Conservation (phyloP, 2,113 vertebrate species). For the Okapia johnstoni region DNA sequence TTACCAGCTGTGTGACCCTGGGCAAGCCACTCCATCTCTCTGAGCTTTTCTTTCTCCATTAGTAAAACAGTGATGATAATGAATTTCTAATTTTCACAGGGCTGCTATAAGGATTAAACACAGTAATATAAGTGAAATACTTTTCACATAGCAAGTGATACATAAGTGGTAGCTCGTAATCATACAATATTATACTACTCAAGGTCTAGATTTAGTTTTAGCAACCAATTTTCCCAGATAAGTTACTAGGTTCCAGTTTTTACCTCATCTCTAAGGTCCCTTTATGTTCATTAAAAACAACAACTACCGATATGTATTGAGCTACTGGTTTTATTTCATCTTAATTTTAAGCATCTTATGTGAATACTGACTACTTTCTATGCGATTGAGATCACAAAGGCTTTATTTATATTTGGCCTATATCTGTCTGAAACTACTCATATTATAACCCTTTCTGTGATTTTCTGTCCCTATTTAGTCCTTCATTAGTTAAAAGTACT, state of each 20-base stretch:
- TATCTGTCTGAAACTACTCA: background rate
- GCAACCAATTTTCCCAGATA: background rate
- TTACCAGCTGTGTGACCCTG: background rate
- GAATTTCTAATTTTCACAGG: background rate
- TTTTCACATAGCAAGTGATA: background rate
- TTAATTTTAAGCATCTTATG: conserved; percentile 40
- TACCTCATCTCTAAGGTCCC: background rate
- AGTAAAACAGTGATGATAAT: background rate
- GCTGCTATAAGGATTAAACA: background rate
- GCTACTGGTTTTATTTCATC: background rate
- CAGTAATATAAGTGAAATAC: background rate
- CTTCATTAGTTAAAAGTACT: conserved; percentile 32
- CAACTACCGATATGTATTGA: background rate
- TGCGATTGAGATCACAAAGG: background rate
- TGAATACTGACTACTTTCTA: conserved; percentile 13
- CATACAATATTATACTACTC: background rate
- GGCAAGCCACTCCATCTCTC: background rate
- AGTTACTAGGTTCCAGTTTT: background rate
- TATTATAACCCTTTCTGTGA: conserved; percentile 2
- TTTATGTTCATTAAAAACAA: background rate
- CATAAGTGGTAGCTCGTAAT: background rate
- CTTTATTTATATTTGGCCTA: conserved; percentile 7
- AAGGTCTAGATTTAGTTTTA: background rate
- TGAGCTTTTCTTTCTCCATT: background rate
- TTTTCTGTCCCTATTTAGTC: background rate